Conservation (phyloP, 2,888 invertebrate species). For the Ochropleura plecta region DNA sequence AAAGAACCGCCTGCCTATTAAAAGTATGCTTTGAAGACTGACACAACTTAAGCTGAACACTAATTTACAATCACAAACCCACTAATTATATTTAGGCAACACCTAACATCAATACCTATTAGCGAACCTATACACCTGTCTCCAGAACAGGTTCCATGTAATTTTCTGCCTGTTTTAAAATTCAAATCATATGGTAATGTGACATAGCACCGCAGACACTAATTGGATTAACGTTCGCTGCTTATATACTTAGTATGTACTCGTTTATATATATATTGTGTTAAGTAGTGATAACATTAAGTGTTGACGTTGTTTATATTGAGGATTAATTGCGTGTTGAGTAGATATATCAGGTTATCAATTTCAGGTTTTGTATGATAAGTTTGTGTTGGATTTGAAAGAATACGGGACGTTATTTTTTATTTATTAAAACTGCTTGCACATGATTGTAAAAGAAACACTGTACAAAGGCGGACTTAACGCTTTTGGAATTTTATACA, state of each 20-base stretch:
- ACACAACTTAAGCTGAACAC: neutral
- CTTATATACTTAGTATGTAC: conserved; percentile 31
- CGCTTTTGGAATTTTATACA: no score
- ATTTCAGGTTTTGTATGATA: neutral
- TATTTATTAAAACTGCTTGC: no score
- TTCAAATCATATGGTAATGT: conserved; percentile 87
- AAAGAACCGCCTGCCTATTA: neutral
- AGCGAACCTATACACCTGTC: conserved; percentile 71
- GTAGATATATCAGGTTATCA: neutral
- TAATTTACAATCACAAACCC: conserved; percentile 28
- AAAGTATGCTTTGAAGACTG: neutral
- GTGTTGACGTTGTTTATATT: conserved; percentile 45
- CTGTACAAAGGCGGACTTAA: no score
- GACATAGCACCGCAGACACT: conserved; percentile 79
- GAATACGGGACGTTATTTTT: neutral
- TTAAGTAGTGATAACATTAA: conserved; percentile 65
- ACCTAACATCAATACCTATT: conserved; percentile 24
- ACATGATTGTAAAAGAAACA: no score
- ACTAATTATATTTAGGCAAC: conserved; percentile 49
- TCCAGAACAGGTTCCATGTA: conserved; percentile 75
- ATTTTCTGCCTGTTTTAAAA: conserved; percentile 84
- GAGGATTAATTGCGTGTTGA: conserved; percentile 17
- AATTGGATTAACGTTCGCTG: conserved; percentile 83
- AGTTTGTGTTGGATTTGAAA: neutral
- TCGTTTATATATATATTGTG: conserved; percentile 60